Evolutionary conservation across 2,797 vertebrate species (phyloP), one percentile per base, ranked within the genome.

Genomic region (Orestias chungarensis): DNA sequence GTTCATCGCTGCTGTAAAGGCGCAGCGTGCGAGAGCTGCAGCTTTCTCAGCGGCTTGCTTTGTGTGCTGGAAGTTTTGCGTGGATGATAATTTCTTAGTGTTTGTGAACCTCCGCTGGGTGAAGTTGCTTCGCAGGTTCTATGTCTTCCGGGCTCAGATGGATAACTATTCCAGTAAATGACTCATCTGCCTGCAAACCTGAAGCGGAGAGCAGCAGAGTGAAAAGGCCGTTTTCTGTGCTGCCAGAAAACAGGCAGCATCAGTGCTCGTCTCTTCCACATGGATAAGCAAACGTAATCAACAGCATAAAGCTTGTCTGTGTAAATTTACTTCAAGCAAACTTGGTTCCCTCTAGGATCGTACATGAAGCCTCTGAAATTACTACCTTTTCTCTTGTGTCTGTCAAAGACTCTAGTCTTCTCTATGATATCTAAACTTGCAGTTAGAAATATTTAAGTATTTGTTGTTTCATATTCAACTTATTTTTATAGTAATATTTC

Each of bases 211-310:
- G n/a, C 71, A 79, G 76, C 54, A 69, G 72, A 71, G 88, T 89
- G 74, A 89, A 87, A 83, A 82, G 77, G 83, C 69, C 57, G 76
- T 80, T 80, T 74, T 76, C 76, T 29, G 27, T 68, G 78, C 82
- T 88, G 85, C 87, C 86, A 87, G 80, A 74, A 80, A 84, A 88
- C 73, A 79, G 74, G 75, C 62, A 25, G 69, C 80, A 86, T 89
- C 83, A 50, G 75, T 81, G 66, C 77, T 83, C 83, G 76, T 64
- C 64, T 80, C 83, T 92, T 88, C 82, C 87, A 87, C 81, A 82
- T 86, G 82, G 84, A 86, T 89, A 85, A 91, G 72, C 87, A 90
- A 80, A 66, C 73, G 78, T 80, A 86, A 90, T 88, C 77, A 82
- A 75, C 82, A 80, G 73, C 55, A 79, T 61, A 82, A 68, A 68